Base-by-base conservation (phyloP, 2,888 invertebrate genomes). In the Diarsia mendica region DNA sequence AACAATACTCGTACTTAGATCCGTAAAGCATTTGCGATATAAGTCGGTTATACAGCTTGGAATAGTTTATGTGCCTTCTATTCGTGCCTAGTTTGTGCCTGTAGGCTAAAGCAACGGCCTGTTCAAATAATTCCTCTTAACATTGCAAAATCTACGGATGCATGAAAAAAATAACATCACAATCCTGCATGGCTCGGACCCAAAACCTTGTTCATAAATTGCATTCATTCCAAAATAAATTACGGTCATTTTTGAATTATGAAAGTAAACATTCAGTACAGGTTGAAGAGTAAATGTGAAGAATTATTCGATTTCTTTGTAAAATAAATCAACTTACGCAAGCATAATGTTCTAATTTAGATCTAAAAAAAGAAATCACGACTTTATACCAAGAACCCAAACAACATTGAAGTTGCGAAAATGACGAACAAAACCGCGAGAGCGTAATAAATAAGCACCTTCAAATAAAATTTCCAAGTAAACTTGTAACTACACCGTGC, bases 401-500 rank as follows among this genome's bases (percentile, higher is more conserved):
- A 11, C 4, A 33, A 53, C 20, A 75, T 64, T n/a, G n/a, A 82
- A 63, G 15, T 67, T 49, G n/a, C 67, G 9, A 60, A 80, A 84
- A 55, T 69, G 64, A 67, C 67, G 63, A 75, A 75, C 64, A 18
- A 64, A 65, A 76, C 44, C 60, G 18, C 48, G 33, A 67, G 68
- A 70, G 67, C 67, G 53, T 75, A 71, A 69, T 75, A 80, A 72
- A 63, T 80, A 83, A 69, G 51, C 72, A 75, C 81, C 49, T 80
- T 80, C 70, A 78, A 65, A 75, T 72, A 74, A 84, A 76, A 61
- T 64, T 75, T 72, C 53, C n/a, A 75, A 82, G 66, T 78, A 81
- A 87, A 77, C 71, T 83, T 85, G 73, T 79, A 83, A 80, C 84
- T 78, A 80, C 82, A 83, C 77, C 73, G 77, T 68, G 75, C 79